Base-by-base conservation (phyloP, 2,113 vertebrate genomes). In the Acanthisitta chloris region DNA sequence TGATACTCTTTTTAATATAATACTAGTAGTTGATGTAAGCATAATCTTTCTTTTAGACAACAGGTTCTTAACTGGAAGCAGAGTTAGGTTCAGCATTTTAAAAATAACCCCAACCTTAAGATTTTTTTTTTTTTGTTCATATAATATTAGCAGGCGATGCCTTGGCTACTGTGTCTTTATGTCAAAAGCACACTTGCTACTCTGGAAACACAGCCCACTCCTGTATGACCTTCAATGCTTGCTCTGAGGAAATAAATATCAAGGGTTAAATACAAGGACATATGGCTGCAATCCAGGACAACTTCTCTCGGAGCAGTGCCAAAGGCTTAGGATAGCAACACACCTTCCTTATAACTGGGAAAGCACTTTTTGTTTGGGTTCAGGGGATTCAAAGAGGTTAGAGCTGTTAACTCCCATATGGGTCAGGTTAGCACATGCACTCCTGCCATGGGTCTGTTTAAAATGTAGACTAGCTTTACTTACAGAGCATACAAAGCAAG, bases 401-500 rank as follows among this genome's bases (percentile, higher is more conserved):
- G 17, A 84, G 59, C 40, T 78, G 15, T 57, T 76, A 66, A 69
- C 49, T 95, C 74, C 65, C 43, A 20, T 4, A 64, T 13, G 5
- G 42, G 42, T 73, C 49, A 88, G 78, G 85, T 58, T 46, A 90
- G 79, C 89, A 89, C 29, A 58, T 61, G 89, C 46, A 21, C 36
- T 12, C 69, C 52, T 59, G n/a, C 26, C 49, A 43, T 2, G n/a
- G 36, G 59, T 29, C 86, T 54, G 57, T 70, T 67, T 54, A 34
- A 45, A 65, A 88, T 13, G 28, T 9, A 78, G 34, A 51, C 14
- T 7, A n/a, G 54, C 29, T 82, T 88, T 86, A 98, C 97, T 97
- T 98, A 99, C 99, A 5, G 98, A 97, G 85, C 99, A 99, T 24
- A 99, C 99, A 81, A 99, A 99, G 97, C 99, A 99, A 90, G 99